A percentile compares a stretch with the other conserved stretches of the same genome.
Evolutionary conservation across 2,888 invertebrate species (phyloP).

Genomic region (Tipula unca): DNA sequence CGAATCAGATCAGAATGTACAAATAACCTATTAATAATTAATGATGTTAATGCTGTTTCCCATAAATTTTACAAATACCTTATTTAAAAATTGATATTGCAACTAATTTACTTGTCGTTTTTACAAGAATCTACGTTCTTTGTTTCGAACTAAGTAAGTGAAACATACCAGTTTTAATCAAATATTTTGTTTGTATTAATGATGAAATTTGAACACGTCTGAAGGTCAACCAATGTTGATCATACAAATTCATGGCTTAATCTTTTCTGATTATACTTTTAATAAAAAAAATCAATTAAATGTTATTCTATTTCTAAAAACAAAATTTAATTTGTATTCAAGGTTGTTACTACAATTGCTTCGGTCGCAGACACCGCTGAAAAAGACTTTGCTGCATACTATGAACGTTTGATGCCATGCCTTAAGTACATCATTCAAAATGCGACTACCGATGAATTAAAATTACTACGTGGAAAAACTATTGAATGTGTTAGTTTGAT

Average conservation of each 20-base stretch:
- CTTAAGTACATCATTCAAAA: conserved; percentile 96
- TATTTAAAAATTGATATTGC: no score
- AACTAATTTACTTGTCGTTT: no score
- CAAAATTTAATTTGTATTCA: conserved; percentile 26
- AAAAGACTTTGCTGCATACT: conserved; percentile 90
- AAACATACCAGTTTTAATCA: not conserved
- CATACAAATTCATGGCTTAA: conserved; percentile 14
- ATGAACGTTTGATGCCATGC: conserved; percentile 88
- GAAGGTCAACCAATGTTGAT: conserved; percentile 15
- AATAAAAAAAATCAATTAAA: not conserved
- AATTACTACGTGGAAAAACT: conserved; percentile 91
- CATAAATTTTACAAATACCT: no score
- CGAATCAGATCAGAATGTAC: no score
- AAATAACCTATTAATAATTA: no score
- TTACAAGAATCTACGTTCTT: not conserved
- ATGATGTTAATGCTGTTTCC: no score
- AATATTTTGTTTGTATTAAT: not conserved
- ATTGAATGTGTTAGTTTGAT: conserved; percentile 99
- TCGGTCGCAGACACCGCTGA: conserved; percentile 98
- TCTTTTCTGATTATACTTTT: conserved; percentile 9
- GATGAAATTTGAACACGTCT: conserved; percentile 1
- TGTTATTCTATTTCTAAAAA: not conserved
- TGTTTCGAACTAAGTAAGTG: not conserved
- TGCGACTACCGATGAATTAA: conserved; percentile 77
- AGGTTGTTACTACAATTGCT: conserved; percentile 93